phyloP scores from a whole-genome alignment of 1,140 invertebrate genomes.

The Tribolium castaneum region DNA sequence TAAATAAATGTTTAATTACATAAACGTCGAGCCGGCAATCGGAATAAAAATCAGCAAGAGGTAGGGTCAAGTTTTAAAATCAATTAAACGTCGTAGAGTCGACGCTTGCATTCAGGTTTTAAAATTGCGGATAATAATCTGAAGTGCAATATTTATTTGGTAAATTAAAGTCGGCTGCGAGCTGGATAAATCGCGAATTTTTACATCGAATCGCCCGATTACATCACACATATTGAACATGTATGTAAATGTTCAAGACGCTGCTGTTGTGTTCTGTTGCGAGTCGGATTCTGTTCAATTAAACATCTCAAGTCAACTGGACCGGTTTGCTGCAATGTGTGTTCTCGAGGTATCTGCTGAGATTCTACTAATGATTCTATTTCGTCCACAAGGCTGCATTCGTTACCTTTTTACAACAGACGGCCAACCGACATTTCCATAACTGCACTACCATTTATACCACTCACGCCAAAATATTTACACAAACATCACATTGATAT shows the following conservation, averaged over 20 bases:
- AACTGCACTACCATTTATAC: constrained; percentile 31
- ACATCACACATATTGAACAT: constrained; percentile 36
- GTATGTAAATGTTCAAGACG: constrained; percentile 35
- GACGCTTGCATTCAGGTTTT: constrained; percentile 32
- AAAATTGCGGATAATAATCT: constrained; percentile 39
- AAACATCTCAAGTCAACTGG: constrained; percentile 39
- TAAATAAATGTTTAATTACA: constrained; percentile 43
- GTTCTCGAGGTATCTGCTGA: constrained; percentile 25
- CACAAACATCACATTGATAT: constrained; percentile 31
- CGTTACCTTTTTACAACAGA: constrained; percentile 33
- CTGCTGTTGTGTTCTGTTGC: constrained; percentile 16
- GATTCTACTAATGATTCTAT: constrained; percentile 43
- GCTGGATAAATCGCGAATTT: constrained; percentile 37
- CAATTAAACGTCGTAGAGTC: constrained; percentile 21
- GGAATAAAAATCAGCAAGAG: constrained; percentile 37
- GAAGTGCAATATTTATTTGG: constrained; percentile 37
- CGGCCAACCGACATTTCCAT: constrained; percentile 23
- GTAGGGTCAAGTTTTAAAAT: constrained; percentile 34
- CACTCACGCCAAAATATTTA: constrained; percentile 35
- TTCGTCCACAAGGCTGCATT: constrained; percentile 35
- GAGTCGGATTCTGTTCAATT: constrained; percentile 40
- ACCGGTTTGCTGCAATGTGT: constrained; percentile 36
- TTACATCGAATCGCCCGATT: constrained; percentile 28
- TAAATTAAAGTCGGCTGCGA: constrained; percentile 39
- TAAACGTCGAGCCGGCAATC: constrained; percentile 17